A percentile compares a stretch with the other conserved stretches of the same genome.
phyloP scores from a whole-genome alignment of 2,888 invertebrate genomes.

The Liopterus haemorrhoidalis region DNA sequence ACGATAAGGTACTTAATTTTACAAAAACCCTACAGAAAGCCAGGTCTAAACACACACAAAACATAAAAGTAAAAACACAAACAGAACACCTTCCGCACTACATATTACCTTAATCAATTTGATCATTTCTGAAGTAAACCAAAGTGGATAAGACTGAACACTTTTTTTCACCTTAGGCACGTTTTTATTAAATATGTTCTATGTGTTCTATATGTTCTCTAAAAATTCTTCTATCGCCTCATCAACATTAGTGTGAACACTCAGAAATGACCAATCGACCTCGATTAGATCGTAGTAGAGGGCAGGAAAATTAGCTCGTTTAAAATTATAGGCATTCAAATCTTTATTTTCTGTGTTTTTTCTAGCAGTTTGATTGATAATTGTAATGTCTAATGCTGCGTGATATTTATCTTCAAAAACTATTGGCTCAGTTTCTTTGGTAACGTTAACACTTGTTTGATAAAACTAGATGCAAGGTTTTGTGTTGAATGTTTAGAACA shows the following conservation, averaged over 20 bases:
- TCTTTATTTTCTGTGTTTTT: background rate
- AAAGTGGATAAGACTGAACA: too few species aligned
- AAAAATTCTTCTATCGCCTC: background rate
- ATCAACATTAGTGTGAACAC: background rate
- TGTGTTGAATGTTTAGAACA: background rate
- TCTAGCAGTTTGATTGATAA: background rate
- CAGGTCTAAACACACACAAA: background rate
- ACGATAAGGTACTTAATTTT: background rate
- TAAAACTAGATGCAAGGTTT: conserved; percentile 1
- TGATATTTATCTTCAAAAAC: background rate
- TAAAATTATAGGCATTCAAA: background rate
- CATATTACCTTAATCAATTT: too few species aligned
- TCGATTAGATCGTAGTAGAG: background rate
- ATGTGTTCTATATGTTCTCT: too few species aligned
- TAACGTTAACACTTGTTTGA: conserved; percentile 1
- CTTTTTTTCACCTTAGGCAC: too few species aligned
- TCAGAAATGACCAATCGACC: background rate
- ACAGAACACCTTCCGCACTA: too few species aligned
- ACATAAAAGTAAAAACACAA: background rate
- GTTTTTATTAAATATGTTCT: too few species aligned
- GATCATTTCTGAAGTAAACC: too few species aligned
- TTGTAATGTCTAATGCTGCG: background rate
- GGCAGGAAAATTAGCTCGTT: conserved; percentile 1
- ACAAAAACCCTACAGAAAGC: background rate
- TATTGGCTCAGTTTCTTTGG: background rate